Percentiles rank a stretch among this genome's conserved stretches.
Conservation (phyloP, 2,888 invertebrate species). For the Resseliella maxima region DNA sequence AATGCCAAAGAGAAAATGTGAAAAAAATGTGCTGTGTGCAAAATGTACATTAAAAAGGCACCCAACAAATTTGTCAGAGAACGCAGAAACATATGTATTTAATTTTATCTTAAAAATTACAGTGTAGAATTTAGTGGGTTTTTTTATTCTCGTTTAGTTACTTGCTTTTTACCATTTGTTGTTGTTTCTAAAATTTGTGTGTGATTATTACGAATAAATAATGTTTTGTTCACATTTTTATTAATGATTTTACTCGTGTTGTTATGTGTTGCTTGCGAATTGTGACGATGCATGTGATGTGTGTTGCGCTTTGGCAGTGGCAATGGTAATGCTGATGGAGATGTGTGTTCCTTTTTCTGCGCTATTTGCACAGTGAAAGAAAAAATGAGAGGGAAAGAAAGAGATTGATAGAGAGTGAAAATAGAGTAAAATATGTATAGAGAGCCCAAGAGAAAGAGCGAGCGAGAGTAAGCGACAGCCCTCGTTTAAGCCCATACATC, state of each 20-base stretch:
- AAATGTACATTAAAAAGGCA: background rate
- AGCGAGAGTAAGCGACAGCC: background rate
- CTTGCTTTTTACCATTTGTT: background rate
- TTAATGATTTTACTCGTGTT: slow-evolving; percentile 16
- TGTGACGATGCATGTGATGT: slow-evolving; percentile 31
- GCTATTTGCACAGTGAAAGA: too few relatives aligned
- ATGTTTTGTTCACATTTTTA: slow-evolving; percentile 28
- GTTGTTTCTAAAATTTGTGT: slow-evolving; percentile 12
- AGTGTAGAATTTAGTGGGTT: slow-evolving; percentile 24
- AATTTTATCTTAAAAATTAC: slow-evolving; percentile 34
- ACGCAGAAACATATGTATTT: slow-evolving; percentile 31
- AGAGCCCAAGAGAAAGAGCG: background rate
- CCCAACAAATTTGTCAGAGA: slow-evolving; percentile 33
- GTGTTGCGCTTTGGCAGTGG: background rate
- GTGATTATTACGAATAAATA: slow-evolving; percentile 31
- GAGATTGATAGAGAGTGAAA: too few relatives aligned
- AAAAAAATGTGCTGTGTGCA: background rate
- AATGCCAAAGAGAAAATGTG: background rate
- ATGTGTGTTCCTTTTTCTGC: background rate
- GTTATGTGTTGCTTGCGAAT: background rate
- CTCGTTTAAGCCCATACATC: background rate
- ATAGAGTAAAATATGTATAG: too few relatives aligned
- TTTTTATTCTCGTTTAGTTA: background rate
- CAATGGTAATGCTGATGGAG: background rate
- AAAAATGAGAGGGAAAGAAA: too few relatives aligned